These are phyloP conservation scores for Sitophilus oryzae DNA, from an alignment of 1,140 invertebrate species.

Conservation along the genomic window DNA sequence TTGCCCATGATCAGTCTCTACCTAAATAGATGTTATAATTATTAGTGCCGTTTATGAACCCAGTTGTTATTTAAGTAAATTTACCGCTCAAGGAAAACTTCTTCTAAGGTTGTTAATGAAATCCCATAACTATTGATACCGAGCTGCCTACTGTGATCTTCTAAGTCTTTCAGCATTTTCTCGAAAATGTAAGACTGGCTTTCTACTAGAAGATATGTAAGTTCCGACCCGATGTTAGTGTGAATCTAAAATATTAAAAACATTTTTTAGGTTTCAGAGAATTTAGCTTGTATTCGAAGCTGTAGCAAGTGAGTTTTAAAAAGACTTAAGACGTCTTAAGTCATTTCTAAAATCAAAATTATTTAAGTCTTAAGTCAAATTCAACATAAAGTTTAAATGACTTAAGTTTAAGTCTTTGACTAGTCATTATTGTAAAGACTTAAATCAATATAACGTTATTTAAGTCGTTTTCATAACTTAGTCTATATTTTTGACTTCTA, in stretches of 20 bases:
- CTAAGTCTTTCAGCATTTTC: conserved; percentile 63
- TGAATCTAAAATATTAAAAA: conserved; percentile 21
- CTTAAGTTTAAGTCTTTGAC: too few relatives aligned
- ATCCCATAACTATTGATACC: conserved; percentile 61
- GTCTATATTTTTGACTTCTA: too few relatives aligned
- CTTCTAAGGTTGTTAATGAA: conserved; percentile 81
- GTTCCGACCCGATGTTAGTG: conserved; percentile 33
- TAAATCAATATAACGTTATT: too few relatives aligned
- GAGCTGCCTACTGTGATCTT: conserved; percentile 56
- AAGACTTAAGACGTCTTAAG: too few relatives aligned
- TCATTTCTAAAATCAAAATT: too few relatives aligned
- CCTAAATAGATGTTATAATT: conserved; percentile 38
- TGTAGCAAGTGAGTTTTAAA: too few relatives aligned
- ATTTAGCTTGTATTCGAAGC: too few relatives aligned
- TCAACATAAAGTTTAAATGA: too few relatives aligned
- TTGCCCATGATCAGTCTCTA: conserved; percentile 44
- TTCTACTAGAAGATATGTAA: conserved; percentile 34
- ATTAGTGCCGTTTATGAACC: conserved; percentile 6
- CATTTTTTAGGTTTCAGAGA: neutral
- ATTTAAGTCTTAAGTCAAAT: too few relatives aligned
- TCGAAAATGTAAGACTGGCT: conserved; percentile 48
- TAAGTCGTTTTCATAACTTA: too few relatives aligned
- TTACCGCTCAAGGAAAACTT: conserved; percentile 86
- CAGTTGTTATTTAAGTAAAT: conserved; percentile 30
- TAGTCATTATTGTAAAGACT: too few relatives aligned